These are phyloP conservation scores for Gymnorhina tibicen DNA, from an alignment of 2,113 vertebrate genomes.

Conservation along the genomic window DNA sequence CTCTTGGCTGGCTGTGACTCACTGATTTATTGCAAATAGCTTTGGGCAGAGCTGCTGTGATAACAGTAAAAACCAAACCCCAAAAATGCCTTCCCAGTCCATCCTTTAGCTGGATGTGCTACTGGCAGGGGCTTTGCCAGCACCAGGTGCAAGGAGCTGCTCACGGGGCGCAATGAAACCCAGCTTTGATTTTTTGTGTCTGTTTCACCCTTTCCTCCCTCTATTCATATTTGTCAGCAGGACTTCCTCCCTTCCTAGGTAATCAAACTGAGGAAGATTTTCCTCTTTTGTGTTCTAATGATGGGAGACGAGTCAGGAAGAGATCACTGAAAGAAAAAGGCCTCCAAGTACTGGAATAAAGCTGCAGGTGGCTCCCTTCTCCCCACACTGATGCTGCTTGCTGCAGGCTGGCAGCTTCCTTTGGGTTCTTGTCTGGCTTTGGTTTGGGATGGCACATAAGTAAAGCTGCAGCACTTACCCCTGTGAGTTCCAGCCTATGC, in stretches of 20 bases:
- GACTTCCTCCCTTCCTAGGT: neutral
- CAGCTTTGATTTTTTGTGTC: neutral
- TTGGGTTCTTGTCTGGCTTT: neutral
- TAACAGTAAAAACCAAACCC: neutral
- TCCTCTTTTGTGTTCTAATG: neutral
- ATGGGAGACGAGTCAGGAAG: neutral
- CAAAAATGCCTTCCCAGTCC: neutral
- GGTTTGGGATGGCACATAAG: neutral
- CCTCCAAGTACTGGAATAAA: neutral
- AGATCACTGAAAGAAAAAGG: neutral
- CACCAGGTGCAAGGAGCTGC: neutral
- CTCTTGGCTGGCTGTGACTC: neutral
- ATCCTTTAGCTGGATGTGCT: neutral
- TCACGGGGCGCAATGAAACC: neutral
- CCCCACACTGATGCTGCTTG: fast-evolving
- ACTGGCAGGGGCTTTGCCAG: neutral
- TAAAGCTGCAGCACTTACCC: neutral
- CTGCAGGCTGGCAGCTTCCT: neutral
- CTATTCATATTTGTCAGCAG: neutral
- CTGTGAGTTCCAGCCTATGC: neutral
- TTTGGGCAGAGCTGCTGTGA: neutral
- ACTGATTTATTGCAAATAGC: neutral
- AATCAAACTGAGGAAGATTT: neutral
- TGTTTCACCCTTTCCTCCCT: neutral
- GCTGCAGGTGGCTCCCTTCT: neutral